A percentile compares a stretch with the other conserved stretches of the same genome.
Conservation (phyloP, 2,797 vertebrate genomes). For the Catharus ustulatus region DNA sequence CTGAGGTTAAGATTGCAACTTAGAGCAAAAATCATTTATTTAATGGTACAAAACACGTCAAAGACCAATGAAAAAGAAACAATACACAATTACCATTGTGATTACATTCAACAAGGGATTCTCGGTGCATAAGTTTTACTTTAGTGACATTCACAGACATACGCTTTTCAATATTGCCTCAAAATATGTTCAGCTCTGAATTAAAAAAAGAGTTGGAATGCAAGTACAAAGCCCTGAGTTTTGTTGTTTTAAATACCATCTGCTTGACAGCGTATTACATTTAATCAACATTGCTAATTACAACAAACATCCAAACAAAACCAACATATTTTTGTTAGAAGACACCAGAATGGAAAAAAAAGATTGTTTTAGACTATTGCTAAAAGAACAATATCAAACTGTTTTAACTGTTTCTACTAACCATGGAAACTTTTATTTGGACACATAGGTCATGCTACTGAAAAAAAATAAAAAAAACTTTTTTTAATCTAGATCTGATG, state of each 20-base stretch:
- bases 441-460: not conserved
- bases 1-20: not conserved
- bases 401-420: not conserved
- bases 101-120: not conserved
- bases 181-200: conserved; percentile 44
- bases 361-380: not conserved
- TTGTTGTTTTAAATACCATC: conserved; percentile 58
- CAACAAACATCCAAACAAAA: conserved; percentile 56
- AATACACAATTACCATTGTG: not conserved
- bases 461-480: not conserved
- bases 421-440: not conserved
- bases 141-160: not conserved
- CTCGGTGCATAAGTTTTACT: not conserved
- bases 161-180: conserved; percentile 32
- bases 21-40: not conserved
- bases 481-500: not conserved
- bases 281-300: conserved; percentile 60
- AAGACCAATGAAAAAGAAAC: conserved; percentile 1
- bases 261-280: conserved; percentile 42
- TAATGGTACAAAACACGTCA: not conserved
- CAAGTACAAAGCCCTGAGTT: conserved; percentile 52
- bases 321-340: not conserved
- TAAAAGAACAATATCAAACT: not conserved
- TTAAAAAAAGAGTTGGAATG: conserved; percentile 43
- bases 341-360: not conserved